Base-by-base conservation (phyloP, 2,888 invertebrate genomes). In the Pristionchus mayeri region DNA sequence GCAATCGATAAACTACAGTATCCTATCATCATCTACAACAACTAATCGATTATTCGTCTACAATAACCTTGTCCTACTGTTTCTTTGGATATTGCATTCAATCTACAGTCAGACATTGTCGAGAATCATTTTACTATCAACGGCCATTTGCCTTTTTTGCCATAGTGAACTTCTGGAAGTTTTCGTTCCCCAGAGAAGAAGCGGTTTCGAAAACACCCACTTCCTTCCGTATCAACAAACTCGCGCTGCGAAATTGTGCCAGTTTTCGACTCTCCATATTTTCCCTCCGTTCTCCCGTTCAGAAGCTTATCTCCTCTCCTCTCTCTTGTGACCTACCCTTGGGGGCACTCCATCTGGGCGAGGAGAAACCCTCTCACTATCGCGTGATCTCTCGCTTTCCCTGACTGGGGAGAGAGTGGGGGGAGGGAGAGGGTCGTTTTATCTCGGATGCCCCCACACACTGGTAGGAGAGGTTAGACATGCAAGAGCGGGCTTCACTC, bases 201-300 rank as follows among this genome's bases (percentile, higher is more conserved):
- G 24, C 30, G 60, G 30, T 60, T 60, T 60, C 30, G 16, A 60
- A 60, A 60, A 27, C 60, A n/a, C n/a, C n/a, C n/a, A n/a, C n/a
- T n/a, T n/a, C n/a, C n/a, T n/a, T n/a, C n/a, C n/a, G n/a, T n/a
- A n/a, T n/a, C n/a, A n/a, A n/a, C n/a, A n/a, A n/a, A n/a, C n/a
- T n/a, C 44, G 57, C 24, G 21, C 2, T 60, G 9, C 27, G 16
- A 30, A 16, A 60, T 60, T 30, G 60, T 60, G 60, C 13, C 60
- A 44, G 40, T 76, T 40, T 78, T 27, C 52, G 2, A n/a, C 16
- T 30, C 18, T n/a, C 52, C 40, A 6, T 78, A 52, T 40, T 79
- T 18, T 79, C 37, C 60, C 40, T 44, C 75, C 48, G 40, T 75
- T 63, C 60, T 78, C 21, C 30, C n/a, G 30, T 67, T 79, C 48